These are phyloP conservation scores for Melinopterus prodromus DNA, from an alignment of 2,888 invertebrate genomes.

Conservation along the genomic window DNA sequence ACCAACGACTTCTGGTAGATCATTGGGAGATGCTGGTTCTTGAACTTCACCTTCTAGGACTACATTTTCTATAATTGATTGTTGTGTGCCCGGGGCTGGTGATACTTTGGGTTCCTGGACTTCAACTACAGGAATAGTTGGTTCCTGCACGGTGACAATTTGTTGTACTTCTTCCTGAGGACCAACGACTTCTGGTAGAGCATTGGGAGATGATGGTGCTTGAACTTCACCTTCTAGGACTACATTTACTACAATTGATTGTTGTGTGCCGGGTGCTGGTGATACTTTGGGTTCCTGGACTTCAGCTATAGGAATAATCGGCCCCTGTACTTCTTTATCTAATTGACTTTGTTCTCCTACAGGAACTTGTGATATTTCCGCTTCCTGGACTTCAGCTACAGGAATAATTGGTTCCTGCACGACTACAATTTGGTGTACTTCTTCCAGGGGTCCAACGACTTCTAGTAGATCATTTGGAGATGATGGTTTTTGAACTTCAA, in stretches of 20 bases:
- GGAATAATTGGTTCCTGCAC: background rate
- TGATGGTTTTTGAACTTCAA: background rate
- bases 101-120: background rate
- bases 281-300: background rate
- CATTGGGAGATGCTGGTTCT: slow-evolving; percentile 7
- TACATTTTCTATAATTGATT: slow-evolving; percentile 7
- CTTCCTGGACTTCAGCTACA: too few species aligned
- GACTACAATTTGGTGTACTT: background rate
- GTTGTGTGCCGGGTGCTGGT: background rate
- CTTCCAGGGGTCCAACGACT: background rate
- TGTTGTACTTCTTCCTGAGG: background rate
- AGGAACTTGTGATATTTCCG: too few species aligned
- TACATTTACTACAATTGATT: background rate
- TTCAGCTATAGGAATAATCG: background rate
- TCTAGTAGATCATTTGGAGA: background rate
- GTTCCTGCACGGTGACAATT: background rate
- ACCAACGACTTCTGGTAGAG: background rate
- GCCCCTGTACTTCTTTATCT: background rate
- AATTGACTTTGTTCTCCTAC: background rate
- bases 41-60: background rate
- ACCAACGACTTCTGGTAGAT: too few species aligned
- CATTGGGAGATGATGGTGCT: background rate
- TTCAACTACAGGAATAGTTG: background rate
- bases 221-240: background rate
- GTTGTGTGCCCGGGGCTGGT: background rate